Percentiles rank a stretch among this genome's conserved stretches.
phyloP scores from a whole-genome alignment of 2,797 vertebrate species.

The Lophius americanus region DNA sequence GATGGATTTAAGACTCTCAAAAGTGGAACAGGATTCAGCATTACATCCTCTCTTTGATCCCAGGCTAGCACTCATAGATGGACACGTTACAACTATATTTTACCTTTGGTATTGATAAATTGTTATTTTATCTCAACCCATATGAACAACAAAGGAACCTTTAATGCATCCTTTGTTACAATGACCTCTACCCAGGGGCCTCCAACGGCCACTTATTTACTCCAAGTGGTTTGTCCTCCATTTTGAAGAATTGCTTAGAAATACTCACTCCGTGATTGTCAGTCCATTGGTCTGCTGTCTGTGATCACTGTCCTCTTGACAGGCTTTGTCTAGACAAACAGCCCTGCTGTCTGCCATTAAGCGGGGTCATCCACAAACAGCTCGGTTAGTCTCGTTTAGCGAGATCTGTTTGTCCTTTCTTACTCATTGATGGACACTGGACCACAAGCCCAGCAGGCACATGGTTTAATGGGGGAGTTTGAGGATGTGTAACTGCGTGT shows the following conservation, averaged over 20 bases:
- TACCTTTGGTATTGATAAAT: too few species aligned
- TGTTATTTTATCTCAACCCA: neutral
- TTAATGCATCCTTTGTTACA: conserved; percentile 15
- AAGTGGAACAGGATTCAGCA: too few species aligned
- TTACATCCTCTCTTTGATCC: too few species aligned
- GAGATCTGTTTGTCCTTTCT: conserved; percentile 56
- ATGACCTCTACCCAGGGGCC: conserved; percentile 6
- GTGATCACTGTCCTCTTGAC: conserved; percentile 62
- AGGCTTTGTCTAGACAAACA: conserved; percentile 58
- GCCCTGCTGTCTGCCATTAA: conserved; percentile 50
- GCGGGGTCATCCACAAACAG: conserved; percentile 50
- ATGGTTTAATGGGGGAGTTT: conserved; percentile 20
- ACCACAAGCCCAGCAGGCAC: conserved; percentile 29
- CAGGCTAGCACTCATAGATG: too few species aligned
- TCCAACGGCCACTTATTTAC: neutral
- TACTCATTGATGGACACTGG: conserved; percentile 32
- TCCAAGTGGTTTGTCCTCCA: conserved; percentile 9
- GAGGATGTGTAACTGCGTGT: neutral
- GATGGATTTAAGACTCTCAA: too few species aligned
- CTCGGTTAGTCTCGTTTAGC: conserved; percentile 58
- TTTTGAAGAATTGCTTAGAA: conserved; percentile 32
- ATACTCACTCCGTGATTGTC: conserved; percentile 45
- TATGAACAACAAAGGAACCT: neutral
- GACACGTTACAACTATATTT: too few species aligned
- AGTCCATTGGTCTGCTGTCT: conserved; percentile 46